Conservation (phyloP, 2,797 vertebrate species). For the Dendrocincla tyrannina region DNA sequence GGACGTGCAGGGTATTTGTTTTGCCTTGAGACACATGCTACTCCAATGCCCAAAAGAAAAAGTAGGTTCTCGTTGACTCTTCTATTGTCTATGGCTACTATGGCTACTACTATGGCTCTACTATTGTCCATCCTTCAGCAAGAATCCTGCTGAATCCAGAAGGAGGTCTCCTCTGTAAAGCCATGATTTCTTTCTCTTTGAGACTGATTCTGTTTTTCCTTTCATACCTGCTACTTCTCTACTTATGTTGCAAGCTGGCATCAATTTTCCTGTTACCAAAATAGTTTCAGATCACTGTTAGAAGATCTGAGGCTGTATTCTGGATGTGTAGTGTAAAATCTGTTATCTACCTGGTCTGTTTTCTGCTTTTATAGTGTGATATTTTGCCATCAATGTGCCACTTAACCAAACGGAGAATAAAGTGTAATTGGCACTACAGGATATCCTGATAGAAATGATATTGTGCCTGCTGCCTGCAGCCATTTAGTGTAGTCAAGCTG, state of each 20-base stretch:
- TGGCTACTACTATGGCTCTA: not conserved
- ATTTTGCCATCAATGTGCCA: not conserved
- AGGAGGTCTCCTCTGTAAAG: not conserved
- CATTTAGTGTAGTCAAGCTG: not conserved
- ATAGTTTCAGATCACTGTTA: not conserved
- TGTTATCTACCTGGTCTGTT: not conserved
- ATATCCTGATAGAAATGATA: not conserved
- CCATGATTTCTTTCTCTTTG: not conserved
- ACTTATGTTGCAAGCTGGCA: not conserved
- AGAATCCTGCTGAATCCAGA: not conserved
- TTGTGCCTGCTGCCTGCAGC: not conserved
- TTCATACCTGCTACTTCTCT: not conserved
- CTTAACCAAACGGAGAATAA: not conserved
- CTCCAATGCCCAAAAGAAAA: not conserved
- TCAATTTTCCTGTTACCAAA: not conserved
- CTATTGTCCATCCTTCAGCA: not conserved
- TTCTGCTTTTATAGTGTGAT: not conserved
- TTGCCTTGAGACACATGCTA: not conserved
- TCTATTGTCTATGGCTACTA: not conserved
- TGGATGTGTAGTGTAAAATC: not conserved
- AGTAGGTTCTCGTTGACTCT: not conserved
- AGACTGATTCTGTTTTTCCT: not conserved
- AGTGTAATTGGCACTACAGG: not conserved
- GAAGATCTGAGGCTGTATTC: not conserved
- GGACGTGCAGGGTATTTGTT: not conserved